Conservation (phyloP, 2,888 invertebrate genomes). For the Nymphalis polychloros region DNA sequence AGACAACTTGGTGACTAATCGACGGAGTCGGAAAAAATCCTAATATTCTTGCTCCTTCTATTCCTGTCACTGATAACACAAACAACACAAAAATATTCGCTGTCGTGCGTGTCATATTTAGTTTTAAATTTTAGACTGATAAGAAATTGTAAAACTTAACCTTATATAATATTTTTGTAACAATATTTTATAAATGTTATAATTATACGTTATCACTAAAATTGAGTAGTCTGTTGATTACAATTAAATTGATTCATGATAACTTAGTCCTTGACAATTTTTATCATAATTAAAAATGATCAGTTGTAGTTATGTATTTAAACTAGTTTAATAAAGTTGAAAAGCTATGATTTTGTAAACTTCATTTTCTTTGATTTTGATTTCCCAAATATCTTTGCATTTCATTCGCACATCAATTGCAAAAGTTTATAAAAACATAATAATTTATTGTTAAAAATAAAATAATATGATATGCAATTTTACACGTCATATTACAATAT, state of each 20-base stretch:
- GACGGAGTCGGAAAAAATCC: slow-evolving; percentile 49
- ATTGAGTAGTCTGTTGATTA: neutral
- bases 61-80: slow-evolving; percentile 10
- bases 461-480: no score
- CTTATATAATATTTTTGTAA: neutral
- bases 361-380: no score
- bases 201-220: neutral
- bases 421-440: no score
- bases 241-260: neutral
- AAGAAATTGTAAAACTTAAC: neutral
- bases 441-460: no score
- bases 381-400: no score
- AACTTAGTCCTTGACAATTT: neutral
- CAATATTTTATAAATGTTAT: neutral
- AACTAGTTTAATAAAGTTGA: no score
- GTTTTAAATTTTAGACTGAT: neutral
- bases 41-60: slow-evolving; percentile 45
- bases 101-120: neutral
- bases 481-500: no score
- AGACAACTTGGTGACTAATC: slow-evolving; percentile 51
- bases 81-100: neutral
- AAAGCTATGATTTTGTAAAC: no score
- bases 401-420: no score
- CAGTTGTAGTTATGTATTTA: no score
- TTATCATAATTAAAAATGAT: neutral